These are phyloP conservation scores for Anabas testudineus DNA, from an alignment of 2,797 vertebrate genomes.

Conservation along the genomic window DNA sequence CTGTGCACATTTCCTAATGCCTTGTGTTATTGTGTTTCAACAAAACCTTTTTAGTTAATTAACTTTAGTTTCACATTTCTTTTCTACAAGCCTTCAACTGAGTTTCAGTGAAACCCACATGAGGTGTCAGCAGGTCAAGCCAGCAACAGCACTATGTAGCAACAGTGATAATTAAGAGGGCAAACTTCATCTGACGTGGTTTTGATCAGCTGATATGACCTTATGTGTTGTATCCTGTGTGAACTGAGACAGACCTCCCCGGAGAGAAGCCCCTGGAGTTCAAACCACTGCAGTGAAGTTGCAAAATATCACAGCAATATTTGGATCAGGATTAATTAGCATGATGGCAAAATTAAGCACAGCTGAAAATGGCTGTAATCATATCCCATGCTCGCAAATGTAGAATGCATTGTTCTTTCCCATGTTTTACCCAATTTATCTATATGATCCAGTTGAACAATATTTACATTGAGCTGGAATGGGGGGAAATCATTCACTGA, in stretches of 20 bases:
- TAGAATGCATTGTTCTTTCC: constrained; percentile 48
- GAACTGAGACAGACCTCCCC: constrained; percentile 23
- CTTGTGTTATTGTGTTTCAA: no score
- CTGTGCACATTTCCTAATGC: no score
- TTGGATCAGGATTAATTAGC: constrained; percentile 50
- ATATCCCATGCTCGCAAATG: constrained; percentile 18
- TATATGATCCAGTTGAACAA: constrained; percentile 56
- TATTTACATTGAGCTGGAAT: constrained; percentile 71
- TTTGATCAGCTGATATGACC: constrained; percentile 32
- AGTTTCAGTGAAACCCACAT: neutral
- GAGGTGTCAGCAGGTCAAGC: neutral
- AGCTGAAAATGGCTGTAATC: constrained; percentile 43
- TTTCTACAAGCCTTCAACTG: neutral
- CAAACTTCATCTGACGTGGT: constrained; percentile 27
- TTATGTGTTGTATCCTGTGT: constrained; percentile 12
- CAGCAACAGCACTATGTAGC: constrained; percentile 8
- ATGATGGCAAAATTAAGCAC: constrained; percentile 39
- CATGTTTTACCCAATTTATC: constrained; percentile 40
- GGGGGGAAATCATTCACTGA: constrained; percentile 59
- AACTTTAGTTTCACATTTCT: neutral
- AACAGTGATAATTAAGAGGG: constrained; percentile 11
- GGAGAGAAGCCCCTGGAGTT: neutral
- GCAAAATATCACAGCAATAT: constrained; percentile 44
- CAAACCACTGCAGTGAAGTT: constrained; percentile 39
- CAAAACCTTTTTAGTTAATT: no score